A percentile compares a stretch with the other conserved stretches of the same genome.
These are phyloP conservation scores for Poecile montanus DNA, from an alignment of 2,797 vertebrate species.

Conservation along the genomic window DNA sequence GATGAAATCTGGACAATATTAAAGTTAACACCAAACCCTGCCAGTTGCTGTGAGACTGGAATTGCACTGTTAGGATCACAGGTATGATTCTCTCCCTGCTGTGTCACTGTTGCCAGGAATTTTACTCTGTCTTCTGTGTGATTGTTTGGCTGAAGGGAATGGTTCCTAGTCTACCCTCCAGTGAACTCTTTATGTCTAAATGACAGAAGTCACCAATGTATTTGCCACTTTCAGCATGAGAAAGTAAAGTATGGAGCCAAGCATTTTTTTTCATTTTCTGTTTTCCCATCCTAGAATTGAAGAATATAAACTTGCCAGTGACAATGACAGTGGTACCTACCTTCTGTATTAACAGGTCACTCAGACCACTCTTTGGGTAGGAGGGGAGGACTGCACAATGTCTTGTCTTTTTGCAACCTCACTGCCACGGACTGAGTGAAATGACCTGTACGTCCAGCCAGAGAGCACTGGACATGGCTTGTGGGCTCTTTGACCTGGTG, in stretches of 20 bases:
- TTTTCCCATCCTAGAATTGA: neutral
- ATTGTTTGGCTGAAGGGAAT: neutral
- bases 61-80: fast-evolving
- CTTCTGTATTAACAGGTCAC: neutral
- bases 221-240: neutral
- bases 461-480: neutral
- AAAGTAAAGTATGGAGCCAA: neutral
- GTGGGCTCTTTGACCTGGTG: neutral
- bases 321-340: neutral
- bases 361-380: neutral
- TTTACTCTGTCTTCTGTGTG: neutral
- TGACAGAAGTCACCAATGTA: neutral
- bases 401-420: neutral
- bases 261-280: neutral
- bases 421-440: neutral
- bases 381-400: neutral
- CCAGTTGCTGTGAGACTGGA: neutral
- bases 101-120: neutral
- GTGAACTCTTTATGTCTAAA: neutral
- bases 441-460: neutral
- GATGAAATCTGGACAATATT: neutral
- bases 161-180: neutral
- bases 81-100: neutral
- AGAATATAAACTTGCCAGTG: neutral
- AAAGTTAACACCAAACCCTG: neutral